Conservation (phyloP, 2,113 vertebrate species). For the Periophthalmodon schlosseri region DNA sequence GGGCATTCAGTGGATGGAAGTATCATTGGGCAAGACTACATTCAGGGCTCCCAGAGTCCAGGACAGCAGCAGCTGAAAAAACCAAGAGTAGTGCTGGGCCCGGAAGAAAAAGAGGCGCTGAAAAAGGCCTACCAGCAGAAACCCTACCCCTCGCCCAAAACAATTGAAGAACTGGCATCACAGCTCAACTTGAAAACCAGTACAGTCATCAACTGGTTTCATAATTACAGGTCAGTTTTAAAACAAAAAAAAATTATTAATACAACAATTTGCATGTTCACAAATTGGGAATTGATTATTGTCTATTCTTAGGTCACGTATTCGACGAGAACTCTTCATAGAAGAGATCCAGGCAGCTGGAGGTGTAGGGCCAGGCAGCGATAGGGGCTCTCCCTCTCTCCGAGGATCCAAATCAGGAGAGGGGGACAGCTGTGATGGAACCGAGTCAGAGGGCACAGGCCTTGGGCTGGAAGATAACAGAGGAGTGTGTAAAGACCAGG, state of each 20-base stretch:
- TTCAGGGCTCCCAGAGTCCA: conserved; percentile 87
- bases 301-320: conserved; percentile 86
- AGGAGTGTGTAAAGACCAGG: conserved; percentile 78
- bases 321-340: conserved; percentile 95
- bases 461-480: conserved; percentile 77
- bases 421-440: conserved; percentile 96
- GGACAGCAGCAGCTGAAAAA: conserved; percentile 95
- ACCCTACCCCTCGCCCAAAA: conserved; percentile 96
- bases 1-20: conserved; percentile 85
- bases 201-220: conserved; percentile 99
- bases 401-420: conserved; percentile 86
- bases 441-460: conserved; percentile 86
- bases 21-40: conserved; percentile 82
- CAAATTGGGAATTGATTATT: background rate
- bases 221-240: conserved; percentile 91
- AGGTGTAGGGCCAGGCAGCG: conserved; percentile 78
- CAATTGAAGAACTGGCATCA: conserved; percentile 96
- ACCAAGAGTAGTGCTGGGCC: conserved; percentile 91
- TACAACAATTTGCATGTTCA: background rate
- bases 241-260: too few relatives aligned
- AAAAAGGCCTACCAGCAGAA: conserved; percentile 92
- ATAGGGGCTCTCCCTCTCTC: conserved; percentile 87
- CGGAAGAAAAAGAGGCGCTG: conserved; percentile 94
- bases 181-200: conserved; percentile 99
- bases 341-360: conserved; percentile 97